These are phyloP conservation scores for Pangasius djambal DNA, from an alignment of 2,797 vertebrate genomes.

Conservation along the genomic window DNA sequence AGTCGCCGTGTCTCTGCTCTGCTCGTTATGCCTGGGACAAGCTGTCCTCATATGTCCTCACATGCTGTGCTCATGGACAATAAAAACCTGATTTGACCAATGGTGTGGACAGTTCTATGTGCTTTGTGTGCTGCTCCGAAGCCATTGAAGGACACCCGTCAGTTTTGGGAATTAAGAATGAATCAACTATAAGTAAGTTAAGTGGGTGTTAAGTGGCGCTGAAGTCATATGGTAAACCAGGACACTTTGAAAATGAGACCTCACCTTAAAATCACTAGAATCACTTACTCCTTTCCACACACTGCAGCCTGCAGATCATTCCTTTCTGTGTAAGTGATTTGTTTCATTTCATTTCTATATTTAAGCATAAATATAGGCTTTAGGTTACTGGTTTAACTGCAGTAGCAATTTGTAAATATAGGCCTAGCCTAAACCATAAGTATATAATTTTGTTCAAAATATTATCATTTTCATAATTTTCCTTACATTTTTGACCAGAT, in stretches of 20 bases:
- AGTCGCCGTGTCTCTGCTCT: not conserved
- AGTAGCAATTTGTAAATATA: not conserved
- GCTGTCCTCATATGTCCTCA: conserved; percentile 23
- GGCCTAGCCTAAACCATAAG: not conserved
- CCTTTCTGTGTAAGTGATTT: not conserved
- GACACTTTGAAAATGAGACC: not conserved
- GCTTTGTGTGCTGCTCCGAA: not conserved
- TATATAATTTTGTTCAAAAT: not conserved
- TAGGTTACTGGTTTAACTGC: not conserved
- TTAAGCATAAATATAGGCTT: not conserved
- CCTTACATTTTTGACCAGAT: not conserved
- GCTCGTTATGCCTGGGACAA: conserved; percentile 6
- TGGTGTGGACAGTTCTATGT: conserved; percentile 8
- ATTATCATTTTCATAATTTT: not conserved
- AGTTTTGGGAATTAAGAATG: conserved; percentile 24
- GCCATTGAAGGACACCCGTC: not conserved
- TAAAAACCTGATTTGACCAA: conserved; percentile 13
- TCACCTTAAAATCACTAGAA: not conserved
- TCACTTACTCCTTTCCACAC: not conserved
- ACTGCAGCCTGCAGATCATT: not conserved
- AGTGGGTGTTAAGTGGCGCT: conserved; percentile 19
- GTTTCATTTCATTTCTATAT: not conserved
- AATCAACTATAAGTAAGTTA: conserved; percentile 29
- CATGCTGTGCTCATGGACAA: conserved; percentile 20
- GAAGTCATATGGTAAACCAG: not conserved